A percentile compares a stretch with the other conserved stretches of the same genome.
Evolutionary conservation across 2,797 vertebrate species (phyloP).

Genomic region (Natrix natrix): DNA sequence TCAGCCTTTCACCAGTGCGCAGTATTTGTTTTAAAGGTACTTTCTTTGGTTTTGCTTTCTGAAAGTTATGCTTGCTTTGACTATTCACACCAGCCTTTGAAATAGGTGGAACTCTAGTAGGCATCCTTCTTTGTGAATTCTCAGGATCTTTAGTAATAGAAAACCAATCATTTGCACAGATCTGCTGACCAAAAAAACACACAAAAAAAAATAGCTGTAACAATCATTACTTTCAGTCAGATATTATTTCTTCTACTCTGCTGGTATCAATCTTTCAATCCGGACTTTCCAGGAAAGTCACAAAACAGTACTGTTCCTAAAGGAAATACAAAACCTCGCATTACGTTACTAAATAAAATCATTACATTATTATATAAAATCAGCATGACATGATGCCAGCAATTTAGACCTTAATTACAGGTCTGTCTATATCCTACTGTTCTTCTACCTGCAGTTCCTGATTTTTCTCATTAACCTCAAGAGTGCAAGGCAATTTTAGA

Average conservation of each 20-base stretch:
- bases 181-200: constrained; percentile 6
- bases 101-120: not conserved
- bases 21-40: not conserved
- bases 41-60: not conserved
- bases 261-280: not conserved
- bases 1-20: not conserved
- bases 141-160: not conserved
- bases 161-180: fast-evolving
- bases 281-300: not conserved
- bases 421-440: not conserved
- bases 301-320: not conserved
- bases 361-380: not conserved
- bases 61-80: not conserved
- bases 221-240: not conserved
- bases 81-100: not conserved
- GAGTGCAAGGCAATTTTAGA: not conserved
- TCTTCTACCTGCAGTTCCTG: not conserved
- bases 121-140: not conserved
- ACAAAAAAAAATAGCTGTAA: not conserved
- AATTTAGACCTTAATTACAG: not conserved
- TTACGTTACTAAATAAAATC: not conserved
- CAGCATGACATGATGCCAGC: not conserved
- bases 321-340: not conserved
- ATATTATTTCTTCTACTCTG: not conserved
- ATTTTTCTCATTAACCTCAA: not conserved